Conservation (phyloP, 2,888 invertebrate genomes). For the Polyommatus iphigenia region DNA sequence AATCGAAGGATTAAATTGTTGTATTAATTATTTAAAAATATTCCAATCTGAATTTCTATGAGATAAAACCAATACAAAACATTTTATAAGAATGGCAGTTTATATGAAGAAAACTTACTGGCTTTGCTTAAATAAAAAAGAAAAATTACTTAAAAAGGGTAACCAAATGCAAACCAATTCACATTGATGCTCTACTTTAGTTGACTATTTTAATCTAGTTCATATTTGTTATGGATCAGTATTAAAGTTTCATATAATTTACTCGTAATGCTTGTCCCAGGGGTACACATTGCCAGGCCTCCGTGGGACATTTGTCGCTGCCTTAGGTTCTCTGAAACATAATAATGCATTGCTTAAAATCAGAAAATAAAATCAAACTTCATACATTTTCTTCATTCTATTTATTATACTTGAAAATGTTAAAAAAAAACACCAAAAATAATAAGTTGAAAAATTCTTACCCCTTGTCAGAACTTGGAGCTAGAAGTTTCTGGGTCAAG, state of each 20-base stretch:
- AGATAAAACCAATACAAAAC: no score
- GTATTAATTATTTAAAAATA: no score
- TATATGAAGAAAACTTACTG: no score
- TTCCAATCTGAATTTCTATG: no score
- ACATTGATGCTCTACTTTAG: background rate
- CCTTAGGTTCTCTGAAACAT: constrained; percentile 57
- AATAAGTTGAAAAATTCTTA: constrained; percentile 43
- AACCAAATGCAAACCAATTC: constrained; percentile 4
- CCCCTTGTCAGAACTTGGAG: constrained; percentile 70
- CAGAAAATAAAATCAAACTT: no score
- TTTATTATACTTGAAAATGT: no score
- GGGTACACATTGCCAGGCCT: constrained; percentile 80
- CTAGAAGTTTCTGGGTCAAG: constrained; percentile 65
- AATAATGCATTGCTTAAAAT: constrained; percentile 1
- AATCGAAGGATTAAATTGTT: no score
- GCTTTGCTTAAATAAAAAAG: no score
- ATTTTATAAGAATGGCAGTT: no score
- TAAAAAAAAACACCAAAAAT: no score
- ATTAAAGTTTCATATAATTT: constrained; percentile 35
- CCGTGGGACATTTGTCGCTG: constrained; percentile 60
- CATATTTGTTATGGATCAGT: background rate
- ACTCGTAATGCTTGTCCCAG: constrained; percentile 79
- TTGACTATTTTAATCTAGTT: constrained; percentile 9
- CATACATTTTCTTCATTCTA: background rate
- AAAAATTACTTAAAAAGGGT: background rate